These are phyloP conservation scores for Theristicus caerulescens DNA, from an alignment of 2,113 vertebrate genomes.

Conservation along the genomic window DNA sequence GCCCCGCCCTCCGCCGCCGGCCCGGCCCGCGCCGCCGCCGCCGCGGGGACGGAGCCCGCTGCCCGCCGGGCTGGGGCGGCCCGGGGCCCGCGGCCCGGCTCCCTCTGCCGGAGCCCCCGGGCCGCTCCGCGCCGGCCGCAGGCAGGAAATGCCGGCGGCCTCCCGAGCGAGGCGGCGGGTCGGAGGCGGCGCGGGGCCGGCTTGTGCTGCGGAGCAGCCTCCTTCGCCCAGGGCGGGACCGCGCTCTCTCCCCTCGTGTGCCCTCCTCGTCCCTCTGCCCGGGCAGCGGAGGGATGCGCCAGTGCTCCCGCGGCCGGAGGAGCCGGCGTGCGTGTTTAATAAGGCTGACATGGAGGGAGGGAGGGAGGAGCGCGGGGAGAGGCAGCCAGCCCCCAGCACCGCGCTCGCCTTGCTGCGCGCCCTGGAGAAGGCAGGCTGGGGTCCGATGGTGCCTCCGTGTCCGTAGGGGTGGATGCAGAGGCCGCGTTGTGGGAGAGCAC, in stretches of 20 bases:
- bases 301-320: background rate
- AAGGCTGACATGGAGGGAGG: background rate
- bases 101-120: background rate
- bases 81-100: too few species aligned
- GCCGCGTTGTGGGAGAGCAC: background rate
- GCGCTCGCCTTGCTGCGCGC: background rate
- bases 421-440: background rate
- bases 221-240: background rate
- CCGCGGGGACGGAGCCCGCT: background rate
- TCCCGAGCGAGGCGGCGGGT: background rate
- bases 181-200: background rate
- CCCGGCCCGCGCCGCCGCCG: too few species aligned
- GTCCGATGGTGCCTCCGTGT: too few species aligned
- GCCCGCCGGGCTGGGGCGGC: background rate
- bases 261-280: background rate
- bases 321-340: background rate
- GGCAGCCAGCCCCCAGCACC: background rate
- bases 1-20: background rate
- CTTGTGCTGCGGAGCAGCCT: background rate
- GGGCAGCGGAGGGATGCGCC: background rate
- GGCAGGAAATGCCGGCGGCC: background rate
- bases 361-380: background rate
- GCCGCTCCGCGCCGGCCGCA: background rate
- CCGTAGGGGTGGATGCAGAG: background rate
- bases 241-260: background rate